These are phyloP conservation scores for Artibeus jamaicensis DNA, from an alignment of 2,797 vertebrate species.

Conservation along the genomic window DNA sequence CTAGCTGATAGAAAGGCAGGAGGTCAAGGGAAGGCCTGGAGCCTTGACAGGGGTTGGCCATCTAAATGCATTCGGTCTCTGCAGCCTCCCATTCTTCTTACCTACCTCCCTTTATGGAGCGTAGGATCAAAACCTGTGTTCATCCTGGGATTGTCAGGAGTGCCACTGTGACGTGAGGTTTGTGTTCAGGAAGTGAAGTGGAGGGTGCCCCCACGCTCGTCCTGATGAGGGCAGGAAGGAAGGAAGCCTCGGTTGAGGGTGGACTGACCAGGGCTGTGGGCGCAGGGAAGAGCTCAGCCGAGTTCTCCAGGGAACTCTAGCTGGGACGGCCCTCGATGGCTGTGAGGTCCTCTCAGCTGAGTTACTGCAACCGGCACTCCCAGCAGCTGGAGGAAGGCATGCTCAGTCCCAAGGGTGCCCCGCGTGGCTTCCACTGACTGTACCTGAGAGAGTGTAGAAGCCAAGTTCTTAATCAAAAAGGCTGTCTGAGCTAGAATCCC, in stretches of 20 bases:
- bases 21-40: not conserved
- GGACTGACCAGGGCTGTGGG: not conserved
- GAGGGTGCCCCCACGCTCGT: not conserved
- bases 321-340: fast-evolving
- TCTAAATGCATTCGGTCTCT: not conserved
- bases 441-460: not conserved
- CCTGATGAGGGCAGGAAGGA: not conserved
- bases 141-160: fast-evolving
- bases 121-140: not conserved
- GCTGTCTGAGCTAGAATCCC: not conserved
- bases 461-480: too few relatives aligned
- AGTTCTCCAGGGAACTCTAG: not conserved
- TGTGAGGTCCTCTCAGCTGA: not conserved
- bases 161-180: not conserved
- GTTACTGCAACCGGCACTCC: not conserved
- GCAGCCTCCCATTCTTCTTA: too few relatives aligned
- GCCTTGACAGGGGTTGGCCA: not conserved
- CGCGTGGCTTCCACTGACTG: not conserved
- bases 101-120: not conserved
- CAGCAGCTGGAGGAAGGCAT: not conserved
- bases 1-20: not conserved
- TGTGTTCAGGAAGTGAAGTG: not conserved
- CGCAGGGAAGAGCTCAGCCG: not conserved
- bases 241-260: too few relatives aligned
- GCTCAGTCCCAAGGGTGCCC: not conserved